Conservation (phyloP, 2,113 vertebrate genomes). For the pig (Sus scrofa) region DNA sequence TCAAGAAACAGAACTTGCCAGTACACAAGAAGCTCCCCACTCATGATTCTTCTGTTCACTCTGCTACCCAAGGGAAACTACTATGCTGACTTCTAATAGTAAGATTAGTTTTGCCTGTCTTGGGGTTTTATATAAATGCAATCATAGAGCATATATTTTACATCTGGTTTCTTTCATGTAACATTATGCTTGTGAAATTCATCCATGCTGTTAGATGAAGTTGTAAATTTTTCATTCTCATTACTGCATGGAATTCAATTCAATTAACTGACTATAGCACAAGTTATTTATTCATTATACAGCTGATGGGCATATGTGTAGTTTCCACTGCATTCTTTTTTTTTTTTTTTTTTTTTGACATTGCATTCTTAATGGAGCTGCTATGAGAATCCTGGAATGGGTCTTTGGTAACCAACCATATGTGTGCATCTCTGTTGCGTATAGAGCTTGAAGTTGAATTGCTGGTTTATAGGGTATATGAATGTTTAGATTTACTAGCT, state of each 20-base stretch:
- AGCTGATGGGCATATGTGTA: background rate
- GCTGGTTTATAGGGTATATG: background rate
- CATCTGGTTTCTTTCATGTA: background rate
- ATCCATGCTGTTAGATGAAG: background rate
- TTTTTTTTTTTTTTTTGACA: too few species aligned
- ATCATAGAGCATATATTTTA: background rate
- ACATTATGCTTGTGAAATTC: background rate
- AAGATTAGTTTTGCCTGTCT: background rate
- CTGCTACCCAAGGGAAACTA: background rate
- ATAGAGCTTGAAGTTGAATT: background rate
- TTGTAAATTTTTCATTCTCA: slow-evolving; percentile 25
- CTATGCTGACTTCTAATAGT: background rate
- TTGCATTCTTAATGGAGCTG: background rate
- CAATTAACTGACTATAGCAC: background rate
- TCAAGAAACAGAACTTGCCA: slow-evolving; percentile 41
- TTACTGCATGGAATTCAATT: background rate
- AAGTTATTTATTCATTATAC: slow-evolving; percentile 20
- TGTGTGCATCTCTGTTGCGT: background rate
- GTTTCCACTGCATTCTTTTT: background rate
- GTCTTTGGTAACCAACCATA: background rate
- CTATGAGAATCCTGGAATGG: background rate
- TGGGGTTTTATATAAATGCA: slow-evolving; percentile 14
- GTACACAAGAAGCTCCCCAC: background rate
- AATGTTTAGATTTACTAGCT: slow-evolving; percentile 20
- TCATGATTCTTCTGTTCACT: background rate